A percentile compares a stretch with the other conserved stretches of the same genome.
Evolutionary conservation across 2,113 vertebrate species (phyloP).

Genomic region (Oreochromis aureus): DNA sequence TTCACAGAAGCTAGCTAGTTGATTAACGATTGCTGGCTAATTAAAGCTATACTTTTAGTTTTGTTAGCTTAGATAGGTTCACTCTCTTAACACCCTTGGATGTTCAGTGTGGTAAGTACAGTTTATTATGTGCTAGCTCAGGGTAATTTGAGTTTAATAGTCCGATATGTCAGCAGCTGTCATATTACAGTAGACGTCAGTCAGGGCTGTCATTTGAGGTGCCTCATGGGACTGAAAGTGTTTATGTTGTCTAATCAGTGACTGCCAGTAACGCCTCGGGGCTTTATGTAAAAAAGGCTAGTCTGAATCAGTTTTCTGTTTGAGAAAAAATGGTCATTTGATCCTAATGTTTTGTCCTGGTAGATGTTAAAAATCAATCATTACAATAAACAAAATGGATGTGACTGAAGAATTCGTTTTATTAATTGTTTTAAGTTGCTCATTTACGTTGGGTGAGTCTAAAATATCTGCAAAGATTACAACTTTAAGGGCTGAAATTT

Average conservation of each 20-base stretch:
- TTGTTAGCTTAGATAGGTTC: neutral
- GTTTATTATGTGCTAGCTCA: neutral
- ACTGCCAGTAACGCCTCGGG: neutral
- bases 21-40: neutral
- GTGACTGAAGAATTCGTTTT: neutral
- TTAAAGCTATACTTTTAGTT: neutral
- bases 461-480: neutral
- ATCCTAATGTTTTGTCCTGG: neutral
- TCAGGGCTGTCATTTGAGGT: neutral
- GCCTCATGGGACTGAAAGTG: neutral
- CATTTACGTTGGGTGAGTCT: neutral
- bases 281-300: neutral
- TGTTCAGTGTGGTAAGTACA: slow-evolving; percentile 54
- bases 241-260: neutral
- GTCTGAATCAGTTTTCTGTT: neutral
- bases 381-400: neutral
- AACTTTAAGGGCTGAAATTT: neutral
- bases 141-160: neutral
- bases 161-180: neutral
- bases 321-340: neutral
- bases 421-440: neutral
- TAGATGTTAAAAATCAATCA: neutral
- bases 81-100: slow-evolving; percentile 13
- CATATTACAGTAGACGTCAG: neutral
- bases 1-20: neutral